Base-by-base conservation (phyloP, 2,797 vertebrate genomes). In the Tenualosa thibaudeaui region DNA sequence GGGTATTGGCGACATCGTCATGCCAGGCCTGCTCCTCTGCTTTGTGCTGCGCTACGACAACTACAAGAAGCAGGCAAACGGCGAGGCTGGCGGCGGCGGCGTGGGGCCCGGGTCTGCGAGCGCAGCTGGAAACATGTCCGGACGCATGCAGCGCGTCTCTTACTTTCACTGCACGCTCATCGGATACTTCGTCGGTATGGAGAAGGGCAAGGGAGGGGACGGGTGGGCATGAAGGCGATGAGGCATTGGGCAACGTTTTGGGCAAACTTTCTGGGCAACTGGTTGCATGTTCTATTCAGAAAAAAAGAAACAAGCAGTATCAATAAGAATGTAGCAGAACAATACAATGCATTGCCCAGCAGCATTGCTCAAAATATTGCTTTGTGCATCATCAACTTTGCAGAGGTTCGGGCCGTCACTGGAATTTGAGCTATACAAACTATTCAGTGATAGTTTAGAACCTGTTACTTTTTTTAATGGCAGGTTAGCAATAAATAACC, bases 161-260 rank as follows among this genome's bases (percentile, higher is more conserved):
- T 99, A 99, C 94, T 99, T 99, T 91, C 98, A 99, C 95, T 99
- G 98, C 95, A 99, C 98, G 87, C 98, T 99, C 90, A 97, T 99
- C 81, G 98, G 98, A 90, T 99, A 99, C 94, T 99, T 99, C 85
- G 97, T 99, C 92, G 98, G 98, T 99, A 94, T 97, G 97, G 90
- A 60, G 85, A 40, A 54, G 46, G 82, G 82, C 71, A 85, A 58
- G 40, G 3, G n/a, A n/a, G n/a, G 31, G 65, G 65, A 12, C 1
- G 65, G 65, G 26, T 37, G 26, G 26, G 10, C 1, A 5, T 62
- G 22, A 68, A 12, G 65, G 26, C 40, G 31, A 15, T 5, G 0
- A 40, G 17, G 13, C 53, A 54, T 15, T 15, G 17, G 50, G 2
- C 12, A 51, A 6, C 9, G 50, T 46, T 46, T 4, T 46, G 3